These are phyloP conservation scores for Penaeus chinensis DNA, from an alignment of 1,140 invertebrate genomes.

Conservation along the genomic window DNA sequence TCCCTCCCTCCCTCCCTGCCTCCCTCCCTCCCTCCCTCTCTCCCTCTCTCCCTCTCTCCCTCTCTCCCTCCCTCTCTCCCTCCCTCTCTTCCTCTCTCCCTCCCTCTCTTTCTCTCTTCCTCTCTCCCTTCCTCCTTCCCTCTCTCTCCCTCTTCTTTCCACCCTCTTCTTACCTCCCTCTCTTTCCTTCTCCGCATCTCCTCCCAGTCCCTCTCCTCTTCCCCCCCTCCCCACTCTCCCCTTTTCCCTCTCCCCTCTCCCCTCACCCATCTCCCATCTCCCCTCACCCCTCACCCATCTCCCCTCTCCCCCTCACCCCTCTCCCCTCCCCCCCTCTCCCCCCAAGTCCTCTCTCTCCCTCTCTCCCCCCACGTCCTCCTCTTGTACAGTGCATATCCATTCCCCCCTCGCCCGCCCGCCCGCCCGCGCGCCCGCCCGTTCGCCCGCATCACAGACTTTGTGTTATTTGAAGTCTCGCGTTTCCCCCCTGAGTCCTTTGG, in stretches of 20 bases:
- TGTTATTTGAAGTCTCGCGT: no score
- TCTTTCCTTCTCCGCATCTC: constrained; percentile 11
- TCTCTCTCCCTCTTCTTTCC: neutral
- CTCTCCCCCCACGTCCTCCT: neutral
- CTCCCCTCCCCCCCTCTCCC: neutral
- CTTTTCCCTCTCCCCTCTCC: neutral
- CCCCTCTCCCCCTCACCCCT: neutral
- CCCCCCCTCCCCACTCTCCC: neutral
- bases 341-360: neutral
- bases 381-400: no score
- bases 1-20: constrained; percentile 35
- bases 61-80: neutral
- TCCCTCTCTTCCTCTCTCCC: no score
- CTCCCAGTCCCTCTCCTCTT: neutral
- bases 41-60: constrained; percentile 26
- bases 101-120: neutral
- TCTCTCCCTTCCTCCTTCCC: neutral
- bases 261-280: neutral
- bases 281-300: neutral
- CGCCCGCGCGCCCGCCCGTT: no score
- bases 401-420: no score
- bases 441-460: no score
- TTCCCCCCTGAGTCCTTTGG: no score
- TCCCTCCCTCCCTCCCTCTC: constrained; percentile 5
- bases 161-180: neutral